Evolutionary conservation across 2,113 vertebrate genomes (phyloP).

Genomic region (Menura novaehollandiae): DNA sequence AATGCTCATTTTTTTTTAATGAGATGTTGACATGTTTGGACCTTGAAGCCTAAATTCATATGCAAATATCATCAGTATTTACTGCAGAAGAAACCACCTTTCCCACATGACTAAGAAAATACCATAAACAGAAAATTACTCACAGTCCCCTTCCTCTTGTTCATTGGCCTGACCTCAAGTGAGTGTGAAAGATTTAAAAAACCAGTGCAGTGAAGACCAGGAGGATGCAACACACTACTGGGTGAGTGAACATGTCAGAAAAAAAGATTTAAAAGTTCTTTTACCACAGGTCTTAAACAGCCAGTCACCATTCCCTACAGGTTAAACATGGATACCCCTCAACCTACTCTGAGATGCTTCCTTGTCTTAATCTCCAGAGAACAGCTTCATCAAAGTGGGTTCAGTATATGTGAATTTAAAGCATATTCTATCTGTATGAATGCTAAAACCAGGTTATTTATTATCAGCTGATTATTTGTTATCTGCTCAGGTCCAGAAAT

Average conservation of each 20-base stretch:
- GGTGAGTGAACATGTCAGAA: background rate
- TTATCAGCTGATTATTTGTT: background rate
- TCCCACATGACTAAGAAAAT: background rate
- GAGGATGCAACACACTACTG: background rate
- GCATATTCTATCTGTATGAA: background rate
- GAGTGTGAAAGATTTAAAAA: background rate
- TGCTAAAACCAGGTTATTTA: background rate
- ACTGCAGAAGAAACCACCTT: background rate
- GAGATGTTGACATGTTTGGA: background rate
- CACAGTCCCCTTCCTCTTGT: background rate
- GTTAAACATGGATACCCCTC: background rate
- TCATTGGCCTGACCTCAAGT: background rate
- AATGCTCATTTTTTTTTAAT: background rate
- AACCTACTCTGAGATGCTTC: background rate
- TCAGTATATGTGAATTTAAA: background rate
- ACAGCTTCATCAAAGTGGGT: background rate
- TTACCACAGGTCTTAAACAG: background rate
- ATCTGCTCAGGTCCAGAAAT: background rate
- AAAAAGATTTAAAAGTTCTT: background rate
- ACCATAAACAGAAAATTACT: background rate
- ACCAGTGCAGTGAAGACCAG: background rate
- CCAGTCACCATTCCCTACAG: background rate
- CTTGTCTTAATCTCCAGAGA: background rate
- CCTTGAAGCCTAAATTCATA: background rate
- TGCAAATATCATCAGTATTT: background rate